Percentiles rank a stretch among this genome's conserved stretches.
These are phyloP conservation scores for Drosophila kambysellisi DNA, from an alignment of 2,888 invertebrate genomes.

Conservation along the genomic window DNA sequence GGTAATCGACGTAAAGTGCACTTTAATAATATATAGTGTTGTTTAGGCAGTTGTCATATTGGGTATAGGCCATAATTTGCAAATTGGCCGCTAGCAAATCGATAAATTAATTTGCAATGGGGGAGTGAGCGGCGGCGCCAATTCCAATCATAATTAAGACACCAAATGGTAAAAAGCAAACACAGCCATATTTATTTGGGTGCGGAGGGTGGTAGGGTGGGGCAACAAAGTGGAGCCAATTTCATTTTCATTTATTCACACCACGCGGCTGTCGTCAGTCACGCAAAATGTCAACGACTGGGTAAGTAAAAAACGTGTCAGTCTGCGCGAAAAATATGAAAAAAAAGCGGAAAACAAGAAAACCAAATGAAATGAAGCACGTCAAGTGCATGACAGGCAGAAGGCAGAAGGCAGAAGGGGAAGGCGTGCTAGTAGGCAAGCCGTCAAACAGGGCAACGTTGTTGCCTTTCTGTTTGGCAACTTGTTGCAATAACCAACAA, in stretches of 20 bases:
- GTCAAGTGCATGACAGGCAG: slow-evolving; percentile 66
- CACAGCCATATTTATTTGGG: slow-evolving; percentile 57
- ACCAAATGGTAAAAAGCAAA: slow-evolving; percentile 59
- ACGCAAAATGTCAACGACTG: slow-evolving; percentile 79
- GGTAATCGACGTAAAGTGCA: not conserved
- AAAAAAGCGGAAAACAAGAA: slow-evolving; percentile 59
- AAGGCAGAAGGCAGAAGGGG: not conserved
- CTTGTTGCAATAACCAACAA: slow-evolving; percentile 64
- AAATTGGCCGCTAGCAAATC: slow-evolving; percentile 50
- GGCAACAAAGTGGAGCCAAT: slow-evolving; percentile 62
- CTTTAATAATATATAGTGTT: not conserved
- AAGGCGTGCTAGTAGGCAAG: slow-evolving; percentile 11
- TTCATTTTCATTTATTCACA: slow-evolving; percentile 78
- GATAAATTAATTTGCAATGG: slow-evolving; percentile 55
- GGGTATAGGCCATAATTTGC: slow-evolving; percentile 34
- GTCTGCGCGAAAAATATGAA: slow-evolving; percentile 71
- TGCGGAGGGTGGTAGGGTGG: not conserved
- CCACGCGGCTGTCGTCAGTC: slow-evolving; percentile 80
- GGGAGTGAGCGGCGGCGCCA: slow-evolving; percentile 34
- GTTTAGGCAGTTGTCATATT: not conserved
- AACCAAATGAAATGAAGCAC: slow-evolving; percentile 71
- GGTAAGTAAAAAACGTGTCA: slow-evolving; percentile 76
- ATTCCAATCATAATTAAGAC: slow-evolving; percentile 75
- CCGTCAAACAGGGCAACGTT: slow-evolving; percentile 37
- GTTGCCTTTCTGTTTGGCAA: slow-evolving; percentile 46